Evolutionary conservation across 2,888 invertebrate species (phyloP).

Genomic region (Cantharis nigra): DNA sequence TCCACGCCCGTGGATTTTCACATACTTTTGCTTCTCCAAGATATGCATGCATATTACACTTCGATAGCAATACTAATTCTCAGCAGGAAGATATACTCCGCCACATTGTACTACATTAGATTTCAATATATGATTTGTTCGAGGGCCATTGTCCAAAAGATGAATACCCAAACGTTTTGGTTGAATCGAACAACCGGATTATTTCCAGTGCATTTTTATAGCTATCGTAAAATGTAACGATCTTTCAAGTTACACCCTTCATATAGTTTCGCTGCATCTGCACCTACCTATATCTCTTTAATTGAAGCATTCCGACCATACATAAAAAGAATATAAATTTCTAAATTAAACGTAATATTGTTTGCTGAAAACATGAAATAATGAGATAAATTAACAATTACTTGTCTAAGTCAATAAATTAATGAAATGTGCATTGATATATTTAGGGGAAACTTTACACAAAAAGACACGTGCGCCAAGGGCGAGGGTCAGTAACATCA

Average conservation of each 20-base stretch:
- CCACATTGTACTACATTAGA: conserved; percentile 29
- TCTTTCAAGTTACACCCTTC: conserved; percentile 20
- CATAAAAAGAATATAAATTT: neutral
- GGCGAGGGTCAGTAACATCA: conserved; percentile 27
- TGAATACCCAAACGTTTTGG: conserved; percentile 22
- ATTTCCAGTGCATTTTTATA: conserved; percentile 35
- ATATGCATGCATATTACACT: conserved; percentile 23
- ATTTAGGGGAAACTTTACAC: conserved; percentile 20
- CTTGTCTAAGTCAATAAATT: conserved; percentile 22
- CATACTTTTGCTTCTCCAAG: conserved; percentile 15
- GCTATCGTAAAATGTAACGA: conserved; percentile 37
- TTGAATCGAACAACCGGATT: conserved; percentile 30
- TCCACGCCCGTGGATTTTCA: conserved; percentile 22
- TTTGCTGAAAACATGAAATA: neutral
- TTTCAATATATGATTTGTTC: conserved; percentile 30
- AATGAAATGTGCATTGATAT: conserved; percentile 21
- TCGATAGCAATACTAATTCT: conserved; percentile 23
- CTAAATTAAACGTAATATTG: neutral
- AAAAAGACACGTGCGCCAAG: conserved; percentile 22
- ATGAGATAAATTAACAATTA: conserved; percentile 20
- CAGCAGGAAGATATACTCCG: conserved; percentile 30
- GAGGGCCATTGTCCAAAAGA: conserved; percentile 23
- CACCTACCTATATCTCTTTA: conserved; percentile 6
- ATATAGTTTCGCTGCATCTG: conserved; percentile 15
- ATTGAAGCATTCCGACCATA: conserved; percentile 9